phyloP scores from a whole-genome alignment of 2,888 invertebrate genomes.

The Drosophila conformis region DNA sequence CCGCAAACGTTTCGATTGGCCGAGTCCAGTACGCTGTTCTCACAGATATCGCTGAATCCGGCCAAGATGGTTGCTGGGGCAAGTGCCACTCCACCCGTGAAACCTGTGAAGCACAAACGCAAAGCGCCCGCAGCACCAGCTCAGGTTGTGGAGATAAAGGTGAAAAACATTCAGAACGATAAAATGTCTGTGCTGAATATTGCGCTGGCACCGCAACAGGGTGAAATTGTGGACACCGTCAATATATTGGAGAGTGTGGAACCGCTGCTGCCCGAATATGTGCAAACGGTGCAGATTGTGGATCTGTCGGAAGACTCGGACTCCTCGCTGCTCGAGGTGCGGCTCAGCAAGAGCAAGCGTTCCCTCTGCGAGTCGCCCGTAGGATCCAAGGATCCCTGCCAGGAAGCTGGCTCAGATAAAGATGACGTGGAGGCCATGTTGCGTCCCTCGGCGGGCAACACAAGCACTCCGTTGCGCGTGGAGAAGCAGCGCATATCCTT shows the following conservation, averaged over 20 bases:
- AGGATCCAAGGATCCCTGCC: slow-evolving; percentile 45
- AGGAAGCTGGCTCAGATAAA: slow-evolving; percentile 26
- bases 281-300: slow-evolving; percentile 86
- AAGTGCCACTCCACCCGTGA: slow-evolving; percentile 32
- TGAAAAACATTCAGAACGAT: slow-evolving; percentile 89
- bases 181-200: slow-evolving; percentile 86
- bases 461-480: slow-evolving; percentile 81
- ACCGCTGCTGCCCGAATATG: slow-evolving; percentile 86
- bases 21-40: slow-evolving; percentile 89
- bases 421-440: slow-evolving; percentile 62
- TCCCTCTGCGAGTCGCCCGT: slow-evolving; percentile 71
- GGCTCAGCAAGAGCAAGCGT: slow-evolving; percentile 72
- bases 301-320: slow-evolving; percentile 86
- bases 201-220: slow-evolving; percentile 82
- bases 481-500: slow-evolving; percentile 84
- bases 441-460: slow-evolving; percentile 64
- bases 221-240: slow-evolving; percentile 85
- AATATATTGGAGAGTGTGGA: slow-evolving; percentile 86
- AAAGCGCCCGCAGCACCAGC: slow-evolving; percentile 73
- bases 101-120: slow-evolving; percentile 75
- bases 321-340: slow-evolving; percentile 82
- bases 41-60: slow-evolving; percentile 88
- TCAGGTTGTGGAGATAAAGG: slow-evolving; percentile 89
- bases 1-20: slow-evolving; percentile 88
- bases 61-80: slow-evolving; percentile 12